These are phyloP conservation scores for Gymnodraco acuticeps DNA, from an alignment of 2,797 vertebrate genomes.

Conservation along the genomic window DNA sequence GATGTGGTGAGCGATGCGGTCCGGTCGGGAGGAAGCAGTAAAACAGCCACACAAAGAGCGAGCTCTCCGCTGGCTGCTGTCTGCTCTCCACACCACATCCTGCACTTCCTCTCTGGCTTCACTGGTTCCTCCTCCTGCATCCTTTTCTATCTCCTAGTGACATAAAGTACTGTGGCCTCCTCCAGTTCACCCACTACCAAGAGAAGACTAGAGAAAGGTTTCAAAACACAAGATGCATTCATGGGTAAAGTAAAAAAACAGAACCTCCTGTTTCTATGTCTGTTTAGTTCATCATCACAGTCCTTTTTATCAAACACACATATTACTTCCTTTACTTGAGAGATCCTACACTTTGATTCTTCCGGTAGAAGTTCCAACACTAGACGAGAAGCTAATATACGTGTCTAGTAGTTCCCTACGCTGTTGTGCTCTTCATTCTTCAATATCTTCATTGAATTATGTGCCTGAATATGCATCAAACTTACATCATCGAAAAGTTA, in stretches of 20 bases:
- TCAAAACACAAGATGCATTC: not conserved
- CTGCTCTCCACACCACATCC: constrained; percentile 76
- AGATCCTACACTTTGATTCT: too few species aligned
- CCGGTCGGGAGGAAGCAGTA: constrained; percentile 69
- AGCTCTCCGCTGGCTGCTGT: constrained; percentile 57
- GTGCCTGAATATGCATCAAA: not conserved
- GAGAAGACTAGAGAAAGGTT: too few species aligned
- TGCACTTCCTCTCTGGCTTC: constrained; percentile 54
- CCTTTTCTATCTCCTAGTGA: constrained; percentile 27
- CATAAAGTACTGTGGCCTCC: constrained; percentile 19
- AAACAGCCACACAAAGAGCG: constrained; percentile 67
- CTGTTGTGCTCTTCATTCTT: too few species aligned
- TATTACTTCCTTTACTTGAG: too few species aligned
- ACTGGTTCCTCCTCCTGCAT: constrained; percentile 38
- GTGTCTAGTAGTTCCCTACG: not conserved
- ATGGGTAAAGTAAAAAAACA: too few species aligned
- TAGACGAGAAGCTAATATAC: too few species aligned
- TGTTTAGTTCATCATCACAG: too few species aligned
- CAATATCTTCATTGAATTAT: not conserved
- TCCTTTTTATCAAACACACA: too few species aligned
- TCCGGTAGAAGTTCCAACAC: too few species aligned
- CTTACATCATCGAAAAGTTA: not conserved
- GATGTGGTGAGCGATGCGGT: constrained; percentile 69
- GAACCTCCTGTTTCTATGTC: too few species aligned
- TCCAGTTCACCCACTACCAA: not conserved